phyloP scores from a whole-genome alignment of 2,797 vertebrate species.

The Sebastes vulpes region DNA sequence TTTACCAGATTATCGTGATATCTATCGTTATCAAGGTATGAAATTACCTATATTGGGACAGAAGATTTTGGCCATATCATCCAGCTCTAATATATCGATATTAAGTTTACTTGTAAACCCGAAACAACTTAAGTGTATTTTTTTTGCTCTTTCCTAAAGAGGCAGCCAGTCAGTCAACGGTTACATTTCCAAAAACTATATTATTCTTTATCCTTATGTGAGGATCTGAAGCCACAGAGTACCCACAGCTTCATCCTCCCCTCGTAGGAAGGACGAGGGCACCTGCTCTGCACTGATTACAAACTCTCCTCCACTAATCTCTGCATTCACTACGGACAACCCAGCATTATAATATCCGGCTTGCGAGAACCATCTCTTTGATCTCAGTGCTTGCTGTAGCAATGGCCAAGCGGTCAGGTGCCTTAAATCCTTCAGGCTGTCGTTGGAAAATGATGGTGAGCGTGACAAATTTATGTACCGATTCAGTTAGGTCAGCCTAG shows the following conservation, averaged over 20 bases:
- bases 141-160: background rate
- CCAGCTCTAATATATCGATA: background rate
- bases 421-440: slow-evolving; percentile 33
- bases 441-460: slow-evolving; percentile 26
- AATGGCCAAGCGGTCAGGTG: background rate
- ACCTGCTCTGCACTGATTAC: slow-evolving; percentile 24
- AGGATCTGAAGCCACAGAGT: background rate
- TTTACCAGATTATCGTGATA: too few species aligned
- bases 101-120: background rate
- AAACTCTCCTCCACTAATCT: slow-evolving; percentile 9
- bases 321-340: slow-evolving; percentile 21
- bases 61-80: too few species aligned
- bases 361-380: slow-evolving; percentile 21
- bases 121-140: background rate
- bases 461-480: slow-evolving; percentile 38
- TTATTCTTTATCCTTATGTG: background rate
- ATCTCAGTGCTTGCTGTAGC: slow-evolving; percentile 13
- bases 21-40: too few species aligned
- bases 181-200: background rate
- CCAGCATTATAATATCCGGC: slow-evolving; percentile 5
- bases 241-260: background rate
- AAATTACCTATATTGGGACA: too few species aligned
- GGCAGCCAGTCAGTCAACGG: background rate
- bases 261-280: background rate
- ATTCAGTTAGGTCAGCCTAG: slow-evolving; percentile 37